These are phyloP conservation scores for Dermatemys mawii DNA, from an alignment of 2,113 vertebrate species.

Conservation along the genomic window DNA sequence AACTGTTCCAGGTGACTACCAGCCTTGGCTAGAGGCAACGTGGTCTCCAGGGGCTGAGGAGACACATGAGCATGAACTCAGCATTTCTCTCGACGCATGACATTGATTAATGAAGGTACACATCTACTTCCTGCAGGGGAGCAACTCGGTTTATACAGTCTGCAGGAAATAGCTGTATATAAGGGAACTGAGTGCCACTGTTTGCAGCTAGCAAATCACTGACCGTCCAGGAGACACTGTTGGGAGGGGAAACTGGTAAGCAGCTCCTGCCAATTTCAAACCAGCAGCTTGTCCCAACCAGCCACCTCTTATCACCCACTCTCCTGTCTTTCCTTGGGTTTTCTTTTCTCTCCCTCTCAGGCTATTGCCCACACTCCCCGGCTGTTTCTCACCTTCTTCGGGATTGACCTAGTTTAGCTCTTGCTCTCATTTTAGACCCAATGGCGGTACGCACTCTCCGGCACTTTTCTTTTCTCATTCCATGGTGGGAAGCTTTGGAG, in stretches of 20 bases:
- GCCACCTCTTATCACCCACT: not conserved
- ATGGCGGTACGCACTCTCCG: not conserved
- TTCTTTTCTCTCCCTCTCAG: not conserved
- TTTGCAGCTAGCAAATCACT: not conserved
- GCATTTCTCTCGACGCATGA: slow-evolving; percentile 77
- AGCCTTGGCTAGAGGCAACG: slow-evolving; percentile 76
- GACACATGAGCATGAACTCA: slow-evolving; percentile 70
- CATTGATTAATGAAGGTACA: slow-evolving; percentile 83
- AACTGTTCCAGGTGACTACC: slow-evolving; percentile 85
- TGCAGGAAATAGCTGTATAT: not conserved
- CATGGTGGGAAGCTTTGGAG: not conserved
- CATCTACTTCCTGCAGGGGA: slow-evolving; percentile 75
- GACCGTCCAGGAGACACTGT: not conserved
- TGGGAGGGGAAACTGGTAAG: not conserved
- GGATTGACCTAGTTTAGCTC: not conserved
- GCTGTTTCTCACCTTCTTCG: not conserved
- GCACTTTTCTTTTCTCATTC: not conserved
- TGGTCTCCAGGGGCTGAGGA: slow-evolving; percentile 79
- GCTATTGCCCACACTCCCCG: not conserved
- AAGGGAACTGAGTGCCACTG: slow-evolving; percentile 8
- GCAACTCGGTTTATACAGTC: slow-evolving; percentile 61
- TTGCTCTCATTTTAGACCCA: not conserved
- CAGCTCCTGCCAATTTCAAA: not conserved
- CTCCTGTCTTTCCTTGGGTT: fast-evolving
- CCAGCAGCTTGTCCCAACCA: not conserved